Evolutionary conservation across 1,140 invertebrate species (phyloP).

Genomic region (Harpegnathos saltator): DNA sequence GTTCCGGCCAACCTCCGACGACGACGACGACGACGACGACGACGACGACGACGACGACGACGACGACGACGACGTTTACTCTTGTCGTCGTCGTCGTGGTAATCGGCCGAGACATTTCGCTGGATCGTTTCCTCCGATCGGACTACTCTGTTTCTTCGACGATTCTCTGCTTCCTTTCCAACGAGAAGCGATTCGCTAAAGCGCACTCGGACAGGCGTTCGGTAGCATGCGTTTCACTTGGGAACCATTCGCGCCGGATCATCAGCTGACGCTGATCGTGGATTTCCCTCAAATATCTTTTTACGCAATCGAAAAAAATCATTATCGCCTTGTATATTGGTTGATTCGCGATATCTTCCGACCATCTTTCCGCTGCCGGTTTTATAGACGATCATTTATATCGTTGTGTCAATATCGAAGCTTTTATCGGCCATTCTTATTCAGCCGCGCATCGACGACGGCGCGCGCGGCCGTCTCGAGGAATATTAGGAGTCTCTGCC

Average conservation of each 20-base stretch:
- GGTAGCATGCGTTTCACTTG: constrained; percentile 3
- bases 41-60: too few species aligned
- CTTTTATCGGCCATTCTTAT: not conserved
- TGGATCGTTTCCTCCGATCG: constrained; percentile 43
- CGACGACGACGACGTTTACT: constrained; percentile 8
- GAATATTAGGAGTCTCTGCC: not conserved
- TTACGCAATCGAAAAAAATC: not conserved
- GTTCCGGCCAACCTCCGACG: constrained; percentile 2
- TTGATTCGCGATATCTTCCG: not conserved
- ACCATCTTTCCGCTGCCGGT: not conserved
- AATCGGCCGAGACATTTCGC: constrained; percentile 48
- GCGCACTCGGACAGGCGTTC: not conserved
- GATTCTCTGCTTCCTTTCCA: constrained; percentile 9
- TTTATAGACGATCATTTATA: not conserved
- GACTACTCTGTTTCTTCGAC: constrained; percentile 37
- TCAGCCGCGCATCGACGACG: not conserved
- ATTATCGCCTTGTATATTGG: not conserved
- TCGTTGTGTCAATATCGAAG: not conserved
- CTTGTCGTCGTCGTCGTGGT: not conserved
- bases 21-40: too few species aligned
- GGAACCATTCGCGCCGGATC: not conserved
- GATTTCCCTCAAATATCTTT: constrained; percentile 21
- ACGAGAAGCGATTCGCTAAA: constrained; percentile 28
- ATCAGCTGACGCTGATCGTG: not conserved
- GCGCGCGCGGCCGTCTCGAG: not conserved